Percentiles rank a stretch among this genome's conserved stretches.
These are phyloP conservation scores for Gerris lacustris DNA, from an alignment of 2,888 invertebrate species.

Conservation along the genomic window DNA sequence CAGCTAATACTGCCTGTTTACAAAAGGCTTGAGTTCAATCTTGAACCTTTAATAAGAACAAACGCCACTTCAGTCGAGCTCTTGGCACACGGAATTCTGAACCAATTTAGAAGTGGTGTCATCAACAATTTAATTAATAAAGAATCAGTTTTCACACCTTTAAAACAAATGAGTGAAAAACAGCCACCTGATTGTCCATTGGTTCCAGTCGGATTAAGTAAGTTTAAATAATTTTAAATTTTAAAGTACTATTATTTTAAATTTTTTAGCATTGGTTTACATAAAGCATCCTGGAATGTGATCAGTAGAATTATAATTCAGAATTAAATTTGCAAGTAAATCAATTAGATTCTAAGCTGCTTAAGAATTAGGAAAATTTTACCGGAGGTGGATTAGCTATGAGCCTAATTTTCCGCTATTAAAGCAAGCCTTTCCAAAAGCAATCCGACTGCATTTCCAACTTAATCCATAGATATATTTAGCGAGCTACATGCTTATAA, in stretches of 20 bases:
- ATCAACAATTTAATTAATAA: constrained; percentile 23
- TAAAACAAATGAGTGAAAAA: constrained; percentile 19
- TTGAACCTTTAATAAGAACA: constrained; percentile 33
- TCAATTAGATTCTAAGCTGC: no score
- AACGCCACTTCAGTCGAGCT: constrained; percentile 34
- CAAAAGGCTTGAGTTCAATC: constrained; percentile 30
- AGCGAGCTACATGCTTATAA: no score
- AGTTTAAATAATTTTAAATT: constrained; percentile 18
- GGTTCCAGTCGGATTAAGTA: constrained; percentile 29
- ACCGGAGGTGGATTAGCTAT: no score
- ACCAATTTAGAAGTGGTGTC: constrained; percentile 25
- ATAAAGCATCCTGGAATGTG: no score
- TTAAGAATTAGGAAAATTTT: no score
- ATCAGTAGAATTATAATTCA: no score
- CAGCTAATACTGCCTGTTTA: no score
- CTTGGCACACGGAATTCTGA: constrained; percentile 30
- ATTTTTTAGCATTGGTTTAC: neutral
- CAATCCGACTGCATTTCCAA: no score
- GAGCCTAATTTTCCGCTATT: no score
- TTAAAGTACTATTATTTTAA: neutral
- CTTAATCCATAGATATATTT: no score
- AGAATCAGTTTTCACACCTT: constrained; percentile 16
- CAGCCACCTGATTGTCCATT: constrained; percentile 28
- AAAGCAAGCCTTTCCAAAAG: no score
- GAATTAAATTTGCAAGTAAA: no score